Percentiles rank a stretch among this genome's conserved stretches.
Conservation (phyloP, 2,888 invertebrate genomes). For the Limnephilus auricula region DNA sequence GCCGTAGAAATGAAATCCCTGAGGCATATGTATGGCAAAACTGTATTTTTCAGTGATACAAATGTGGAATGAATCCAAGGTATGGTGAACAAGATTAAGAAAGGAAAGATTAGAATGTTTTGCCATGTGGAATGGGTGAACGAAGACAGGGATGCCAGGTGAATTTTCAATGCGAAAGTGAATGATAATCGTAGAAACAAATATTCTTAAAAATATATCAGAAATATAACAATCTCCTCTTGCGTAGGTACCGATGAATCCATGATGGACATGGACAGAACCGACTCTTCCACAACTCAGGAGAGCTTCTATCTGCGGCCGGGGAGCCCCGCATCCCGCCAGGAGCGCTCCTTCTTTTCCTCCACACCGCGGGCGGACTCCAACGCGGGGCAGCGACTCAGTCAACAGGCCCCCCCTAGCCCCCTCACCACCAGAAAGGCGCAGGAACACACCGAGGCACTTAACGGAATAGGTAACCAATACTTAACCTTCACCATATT, state of each 20-base stretch:
- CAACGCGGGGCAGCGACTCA: slow-evolving; percentile 43
- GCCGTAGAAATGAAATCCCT: too few species aligned
- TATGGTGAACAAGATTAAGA: too few species aligned
- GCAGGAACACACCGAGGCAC: not conserved
- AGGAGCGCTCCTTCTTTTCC: slow-evolving; percentile 53
- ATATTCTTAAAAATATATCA: too few species aligned
- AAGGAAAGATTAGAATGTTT: too few species aligned
- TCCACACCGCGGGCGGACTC: slow-evolving; percentile 59
- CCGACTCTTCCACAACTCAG: slow-evolving; percentile 39
- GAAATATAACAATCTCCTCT: not conserved
- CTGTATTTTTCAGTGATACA: too few species aligned
- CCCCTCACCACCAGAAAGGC: slow-evolving; percentile 37
- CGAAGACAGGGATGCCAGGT: too few species aligned
- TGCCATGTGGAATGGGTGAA: too few species aligned
- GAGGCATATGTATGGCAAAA: too few species aligned
- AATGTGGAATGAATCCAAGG: too few species aligned
- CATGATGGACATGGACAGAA: slow-evolving; percentile 53
- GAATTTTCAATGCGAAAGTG: too few species aligned
- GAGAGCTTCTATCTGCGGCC: slow-evolving; percentile 55
- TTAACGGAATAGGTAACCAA: slow-evolving; percentile 57
- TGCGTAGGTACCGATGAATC: slow-evolving; percentile 45
- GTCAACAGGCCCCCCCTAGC: slow-evolving; percentile 41
- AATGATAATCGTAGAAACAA: too few species aligned
- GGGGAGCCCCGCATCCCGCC: slow-evolving; percentile 50
- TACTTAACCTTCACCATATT: not conserved